Evolutionary conservation across 1,140 invertebrate genomes (phyloP).

Genomic region (Neodiprion virginianus): DNA sequence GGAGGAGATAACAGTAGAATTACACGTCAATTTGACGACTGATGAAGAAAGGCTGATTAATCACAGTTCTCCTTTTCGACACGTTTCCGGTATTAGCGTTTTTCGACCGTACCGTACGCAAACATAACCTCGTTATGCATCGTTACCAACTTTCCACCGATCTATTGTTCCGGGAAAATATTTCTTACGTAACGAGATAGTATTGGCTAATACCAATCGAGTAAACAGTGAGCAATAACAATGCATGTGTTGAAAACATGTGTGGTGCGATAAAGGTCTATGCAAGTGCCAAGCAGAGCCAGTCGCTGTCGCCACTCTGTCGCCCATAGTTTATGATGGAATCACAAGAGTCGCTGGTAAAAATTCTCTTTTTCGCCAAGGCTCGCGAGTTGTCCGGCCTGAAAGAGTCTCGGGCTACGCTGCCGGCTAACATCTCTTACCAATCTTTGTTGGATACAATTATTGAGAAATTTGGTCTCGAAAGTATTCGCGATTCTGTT

Average conservation of each 20-base stretch:
- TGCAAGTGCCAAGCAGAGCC: too few relatives aligned
- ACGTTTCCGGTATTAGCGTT: background rate
- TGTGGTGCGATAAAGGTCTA: background rate
- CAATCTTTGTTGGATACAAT: slow-evolving; percentile 67
- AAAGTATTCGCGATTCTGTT: slow-evolving; percentile 72
- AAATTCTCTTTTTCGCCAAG: slow-evolving; percentile 86
- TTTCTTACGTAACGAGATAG: too few relatives aligned
- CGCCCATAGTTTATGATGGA: background rate
- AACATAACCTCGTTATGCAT: too few relatives aligned
- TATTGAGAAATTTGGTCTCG: slow-evolving; percentile 68
- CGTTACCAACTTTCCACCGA: background rate
- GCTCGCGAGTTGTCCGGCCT: slow-evolving; percentile 79
- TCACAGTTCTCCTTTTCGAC: slow-evolving; percentile 6
- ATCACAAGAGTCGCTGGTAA: slow-evolving; percentile 56
- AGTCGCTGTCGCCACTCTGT: background rate
- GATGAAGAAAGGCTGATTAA: background rate
- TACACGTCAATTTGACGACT: too few relatives aligned
- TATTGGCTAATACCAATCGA: too few relatives aligned
- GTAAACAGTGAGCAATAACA: background rate
- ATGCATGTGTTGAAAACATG: background rate
- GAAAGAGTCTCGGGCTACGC: slow-evolving; percentile 59
- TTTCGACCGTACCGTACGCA: background rate
- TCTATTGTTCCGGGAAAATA: too few relatives aligned
- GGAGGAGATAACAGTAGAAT: too few relatives aligned
- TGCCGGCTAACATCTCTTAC: slow-evolving; percentile 63